phyloP scores from a whole-genome alignment of 2,113 vertebrate genomes.

The Taurulus bubalis region DNA sequence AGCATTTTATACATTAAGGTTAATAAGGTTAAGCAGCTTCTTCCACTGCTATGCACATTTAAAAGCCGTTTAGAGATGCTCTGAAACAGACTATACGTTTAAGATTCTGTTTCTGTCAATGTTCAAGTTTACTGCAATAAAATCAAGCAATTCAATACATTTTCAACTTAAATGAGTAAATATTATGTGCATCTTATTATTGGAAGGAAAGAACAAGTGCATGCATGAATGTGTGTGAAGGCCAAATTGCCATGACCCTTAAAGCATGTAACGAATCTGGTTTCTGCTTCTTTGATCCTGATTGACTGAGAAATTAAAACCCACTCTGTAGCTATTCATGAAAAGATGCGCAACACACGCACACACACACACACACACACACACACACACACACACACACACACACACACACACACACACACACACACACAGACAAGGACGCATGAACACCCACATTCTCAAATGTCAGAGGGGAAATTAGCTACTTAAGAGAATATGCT shows the following conservation, averaged over 20 bases:
- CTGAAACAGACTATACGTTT: not conserved
- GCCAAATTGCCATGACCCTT: constrained; percentile 14
- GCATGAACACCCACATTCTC: constrained; percentile 15
- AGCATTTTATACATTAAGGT: not conserved
- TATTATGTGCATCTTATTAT: not conserved
- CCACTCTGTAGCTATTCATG: constrained; percentile 45
- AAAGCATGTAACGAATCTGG: constrained; percentile 38
- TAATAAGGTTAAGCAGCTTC: not conserved
- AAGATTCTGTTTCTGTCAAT: not conserved
- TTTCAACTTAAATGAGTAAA: not conserved
- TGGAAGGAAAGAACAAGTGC: not conserved
- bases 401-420: constrained; percentile 46
- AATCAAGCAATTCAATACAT: not conserved
- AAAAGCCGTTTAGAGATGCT: not conserved
- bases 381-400: constrained; percentile 22
- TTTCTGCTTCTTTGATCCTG: constrained; percentile 37
- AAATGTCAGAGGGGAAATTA: constrained; percentile 77
- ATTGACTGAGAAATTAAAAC: constrained; percentile 14
- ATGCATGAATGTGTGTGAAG: not conserved
- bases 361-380: constrained; percentile 24
- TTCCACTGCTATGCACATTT: not conserved
- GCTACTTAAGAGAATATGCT: constrained; percentile 79
- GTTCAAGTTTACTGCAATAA: not conserved
- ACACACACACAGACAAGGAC: constrained; percentile 14
- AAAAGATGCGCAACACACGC: constrained; percentile 36